These are phyloP conservation scores for Drosophila mayaguana DNA, from an alignment of 2,888 invertebrate genomes.

Conservation along the genomic window DNA sequence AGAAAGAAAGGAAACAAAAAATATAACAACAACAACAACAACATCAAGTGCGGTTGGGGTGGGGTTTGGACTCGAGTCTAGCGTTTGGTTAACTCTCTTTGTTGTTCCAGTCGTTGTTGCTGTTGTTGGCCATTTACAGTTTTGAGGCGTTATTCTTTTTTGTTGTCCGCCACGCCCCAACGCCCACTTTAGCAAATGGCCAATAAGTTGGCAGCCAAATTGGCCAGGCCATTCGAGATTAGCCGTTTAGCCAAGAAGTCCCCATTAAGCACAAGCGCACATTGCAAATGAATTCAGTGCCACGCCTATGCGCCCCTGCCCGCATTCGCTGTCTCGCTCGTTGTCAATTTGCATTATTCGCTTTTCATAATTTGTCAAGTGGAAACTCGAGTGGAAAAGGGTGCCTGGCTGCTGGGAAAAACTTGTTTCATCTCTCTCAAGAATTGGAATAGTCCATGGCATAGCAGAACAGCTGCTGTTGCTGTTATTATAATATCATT, in stretches of 20 bases:
- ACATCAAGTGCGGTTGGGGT: no score
- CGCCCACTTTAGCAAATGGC: conserved; percentile 52
- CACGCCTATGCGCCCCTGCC: not conserved
- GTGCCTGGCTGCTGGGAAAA: not conserved
- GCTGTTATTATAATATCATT: not conserved
- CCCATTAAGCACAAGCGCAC: conserved; percentile 57
- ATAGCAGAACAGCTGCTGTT: not conserved
- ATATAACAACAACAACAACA: conserved; percentile 34
- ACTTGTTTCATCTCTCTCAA: not conserved
- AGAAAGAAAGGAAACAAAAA: conserved; percentile 32
- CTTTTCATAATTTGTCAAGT: conserved; percentile 6
- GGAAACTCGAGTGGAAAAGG: not conserved
- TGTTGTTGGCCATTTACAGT: conserved; percentile 73
- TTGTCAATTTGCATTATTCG: conserved; percentile 7
- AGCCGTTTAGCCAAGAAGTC: conserved; percentile 61
- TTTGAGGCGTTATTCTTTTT: conserved; percentile 71
- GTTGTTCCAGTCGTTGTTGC: conserved; percentile 20
- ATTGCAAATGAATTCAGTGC: conserved; percentile 66
- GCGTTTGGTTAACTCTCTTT: conserved; percentile 22
- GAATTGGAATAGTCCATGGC: not conserved
- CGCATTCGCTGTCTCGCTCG: not conserved
- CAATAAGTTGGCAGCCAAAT: conserved; percentile 67
- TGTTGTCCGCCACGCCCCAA: conserved; percentile 63
- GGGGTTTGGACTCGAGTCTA: conserved; percentile 31
- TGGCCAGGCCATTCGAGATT: conserved; percentile 70